Evolutionary conservation across 2,113 vertebrate species (phyloP).

Genomic region (Hystrix brachyura): DNA sequence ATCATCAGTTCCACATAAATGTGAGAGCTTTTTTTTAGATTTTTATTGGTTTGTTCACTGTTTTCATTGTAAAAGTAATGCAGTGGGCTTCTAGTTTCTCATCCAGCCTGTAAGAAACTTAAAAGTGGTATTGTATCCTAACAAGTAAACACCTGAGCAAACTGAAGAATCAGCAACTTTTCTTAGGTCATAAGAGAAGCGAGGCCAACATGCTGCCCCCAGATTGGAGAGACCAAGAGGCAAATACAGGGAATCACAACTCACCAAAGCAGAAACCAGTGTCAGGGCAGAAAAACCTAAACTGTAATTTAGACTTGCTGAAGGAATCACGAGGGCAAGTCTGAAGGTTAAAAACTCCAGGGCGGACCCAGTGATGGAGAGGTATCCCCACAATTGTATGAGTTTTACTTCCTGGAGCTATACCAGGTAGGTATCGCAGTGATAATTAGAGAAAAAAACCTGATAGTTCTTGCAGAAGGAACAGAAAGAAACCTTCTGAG

Average conservation of each 20-base stretch:
- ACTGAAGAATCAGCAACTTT: neutral
- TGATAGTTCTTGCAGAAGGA: neutral
- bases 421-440: neutral
- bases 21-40: neutral
- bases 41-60: neutral
- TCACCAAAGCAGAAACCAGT: neutral
- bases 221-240: neutral
- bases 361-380: neutral
- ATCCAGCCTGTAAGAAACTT: neutral
- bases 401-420: neutral
- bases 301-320: neutral
- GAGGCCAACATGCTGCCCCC: neutral
- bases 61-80: slow-evolving; percentile 13
- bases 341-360: neutral
- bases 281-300: neutral
- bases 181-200: neutral
- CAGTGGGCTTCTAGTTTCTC: neutral
- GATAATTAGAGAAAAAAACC: neutral
- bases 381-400: neutral
- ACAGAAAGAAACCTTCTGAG: neutral
- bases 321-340: neutral
- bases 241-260: neutral
- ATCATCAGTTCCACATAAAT: neutral
- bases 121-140: neutral
- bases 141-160: neutral